phyloP scores from a whole-genome alignment of 2,797 vertebrate species.

The Synaphobranchus kaupii region DNA sequence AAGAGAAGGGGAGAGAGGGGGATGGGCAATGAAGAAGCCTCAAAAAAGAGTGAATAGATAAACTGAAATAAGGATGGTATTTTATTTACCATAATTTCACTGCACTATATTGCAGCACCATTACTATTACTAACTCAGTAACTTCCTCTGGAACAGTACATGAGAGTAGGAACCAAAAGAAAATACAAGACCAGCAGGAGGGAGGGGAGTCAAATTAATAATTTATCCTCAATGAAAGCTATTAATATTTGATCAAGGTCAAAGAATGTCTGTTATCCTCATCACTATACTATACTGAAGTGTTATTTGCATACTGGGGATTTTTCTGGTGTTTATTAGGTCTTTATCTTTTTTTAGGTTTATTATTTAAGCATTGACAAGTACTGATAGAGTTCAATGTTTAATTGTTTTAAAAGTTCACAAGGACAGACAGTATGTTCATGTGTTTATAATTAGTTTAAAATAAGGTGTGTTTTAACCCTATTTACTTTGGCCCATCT shows the following conservation, averaged over 20 bases:
- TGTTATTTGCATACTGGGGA: not conserved
- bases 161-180: conserved; percentile 50
- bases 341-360: no score
- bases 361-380: not conserved
- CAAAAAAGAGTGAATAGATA: not conserved
- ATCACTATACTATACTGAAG: conserved; percentile 20
- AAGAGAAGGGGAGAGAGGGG: no score
- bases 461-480: no score
- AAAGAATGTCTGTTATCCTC: conserved; percentile 42
- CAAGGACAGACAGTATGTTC: not conserved
- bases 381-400: not conserved
- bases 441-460: not conserved
- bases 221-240: conserved; percentile 64
- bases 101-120: not conserved
- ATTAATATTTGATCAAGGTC: conserved; percentile 75
- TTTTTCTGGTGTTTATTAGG: not conserved
- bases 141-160: conserved; percentile 26
- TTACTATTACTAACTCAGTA: not conserved
- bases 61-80: not conserved
- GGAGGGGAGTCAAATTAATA: conserved; percentile 70
- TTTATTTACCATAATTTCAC: not conserved
- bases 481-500: no score
- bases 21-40: not conserved
- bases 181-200: conserved; percentile 70
- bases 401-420: not conserved